Evolutionary conservation across 2,888 invertebrate species (phyloP).

Genomic region (Dermolepida albohirtum): DNA sequence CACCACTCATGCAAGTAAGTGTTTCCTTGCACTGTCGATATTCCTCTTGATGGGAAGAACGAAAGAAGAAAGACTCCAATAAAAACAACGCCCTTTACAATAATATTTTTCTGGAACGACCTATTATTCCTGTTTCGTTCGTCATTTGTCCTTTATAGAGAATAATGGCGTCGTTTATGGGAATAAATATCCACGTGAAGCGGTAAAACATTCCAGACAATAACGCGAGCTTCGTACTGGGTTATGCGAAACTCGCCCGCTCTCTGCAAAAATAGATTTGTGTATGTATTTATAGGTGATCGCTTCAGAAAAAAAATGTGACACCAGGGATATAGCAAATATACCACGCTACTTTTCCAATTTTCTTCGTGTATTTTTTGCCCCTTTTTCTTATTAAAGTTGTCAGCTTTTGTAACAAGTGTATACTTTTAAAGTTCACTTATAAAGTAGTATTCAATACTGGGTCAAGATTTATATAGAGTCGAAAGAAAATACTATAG

Average conservation of each 20-base stretch:
- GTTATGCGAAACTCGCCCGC: conserved; percentile 1
- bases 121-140: conserved; percentile 37
- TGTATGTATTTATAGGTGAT: conserved; percentile 16
- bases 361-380: no score
- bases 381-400: no score
- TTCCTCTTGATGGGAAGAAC: conserved; percentile 12
- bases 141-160: conserved; percentile 35
- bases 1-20: not conserved
- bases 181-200: conserved; percentile 40
- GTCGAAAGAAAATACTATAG: no score
- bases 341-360: not conserved
- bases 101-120: conserved; percentile 40
- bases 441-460: no score
- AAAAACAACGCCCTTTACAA: conserved; percentile 34
- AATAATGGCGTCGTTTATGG: conserved; percentile 33
- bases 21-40: conserved; percentile 20
- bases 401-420: no score
- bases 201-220: conserved; percentile 26
- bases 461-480: no score
- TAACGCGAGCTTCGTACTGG: conserved; percentile 14
- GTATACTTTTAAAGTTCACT: no score
- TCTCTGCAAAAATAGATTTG: conserved; percentile 10
- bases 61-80: conserved; percentile 19
- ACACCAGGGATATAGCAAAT: not conserved
- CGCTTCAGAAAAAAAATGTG: conserved; percentile 4